Evolutionary conservation across 2,797 vertebrate species (phyloP).

Genomic region (Lithobates pipiens): DNA sequence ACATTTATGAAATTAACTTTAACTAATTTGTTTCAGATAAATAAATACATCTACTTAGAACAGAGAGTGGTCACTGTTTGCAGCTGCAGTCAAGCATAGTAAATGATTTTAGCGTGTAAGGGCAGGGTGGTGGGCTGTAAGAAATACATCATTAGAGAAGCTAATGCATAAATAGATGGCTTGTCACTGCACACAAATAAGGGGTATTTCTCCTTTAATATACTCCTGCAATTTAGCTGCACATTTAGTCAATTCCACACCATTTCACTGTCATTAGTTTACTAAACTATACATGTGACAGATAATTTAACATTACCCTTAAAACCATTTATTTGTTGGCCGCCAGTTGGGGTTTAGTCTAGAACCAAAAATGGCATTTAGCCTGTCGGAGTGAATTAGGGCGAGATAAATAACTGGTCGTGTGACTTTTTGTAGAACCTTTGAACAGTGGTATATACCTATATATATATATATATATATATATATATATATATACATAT

Average conservation of each 20-base stretch:
- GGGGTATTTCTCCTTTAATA: slow-evolving; percentile 23
- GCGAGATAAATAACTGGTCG: neutral
- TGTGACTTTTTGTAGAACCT: neutral
- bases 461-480: too few species aligned
- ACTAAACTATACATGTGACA: slow-evolving; percentile 24
- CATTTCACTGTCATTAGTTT: slow-evolving; percentile 40
- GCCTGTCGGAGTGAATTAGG: neutral
- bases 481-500: too few species aligned
- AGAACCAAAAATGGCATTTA: neutral
- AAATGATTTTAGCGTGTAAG: neutral
- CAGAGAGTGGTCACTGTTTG: slow-evolving; percentile 9
- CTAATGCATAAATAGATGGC: slow-evolving; percentile 38
- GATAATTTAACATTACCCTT: slow-evolving; percentile 44
- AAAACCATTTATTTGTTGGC: slow-evolving; percentile 16
- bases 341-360: neutral
- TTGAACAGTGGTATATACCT: neutral
- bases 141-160: slow-evolving; percentile 17
- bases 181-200: slow-evolving; percentile 16
- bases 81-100: neutral
- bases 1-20: neutral
- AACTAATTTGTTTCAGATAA: neutral
- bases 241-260: slow-evolving; percentile 36
- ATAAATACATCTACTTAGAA: neutral
- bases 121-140: slow-evolving; percentile 1
- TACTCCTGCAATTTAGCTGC: neutral